Conservation (phyloP, 1,140 invertebrate genomes). For the Heterodera carotae region DNA sequence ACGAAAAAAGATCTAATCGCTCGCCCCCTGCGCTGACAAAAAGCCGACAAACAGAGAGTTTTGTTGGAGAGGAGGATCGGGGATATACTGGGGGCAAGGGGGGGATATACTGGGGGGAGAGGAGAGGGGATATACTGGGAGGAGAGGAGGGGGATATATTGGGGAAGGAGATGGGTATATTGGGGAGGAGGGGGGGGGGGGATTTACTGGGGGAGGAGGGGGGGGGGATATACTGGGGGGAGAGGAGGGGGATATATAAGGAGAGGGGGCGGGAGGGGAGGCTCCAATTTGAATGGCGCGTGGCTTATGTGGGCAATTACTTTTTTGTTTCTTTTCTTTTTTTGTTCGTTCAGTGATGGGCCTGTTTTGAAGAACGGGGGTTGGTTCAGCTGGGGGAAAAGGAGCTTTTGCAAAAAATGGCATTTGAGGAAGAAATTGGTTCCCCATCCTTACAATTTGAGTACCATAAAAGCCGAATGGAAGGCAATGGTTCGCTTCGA, state of each 20-base stretch:
- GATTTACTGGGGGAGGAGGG: no score
- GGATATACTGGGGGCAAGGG: no score
- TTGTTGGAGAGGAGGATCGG: no score
- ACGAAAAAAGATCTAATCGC: constrained; percentile 1
- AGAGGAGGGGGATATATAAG: no score
- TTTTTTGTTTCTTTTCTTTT: background rate
- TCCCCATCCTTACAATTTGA: background rate
- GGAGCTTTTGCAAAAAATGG: background rate
- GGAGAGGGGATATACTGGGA: no score
- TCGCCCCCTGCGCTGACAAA: background rate
- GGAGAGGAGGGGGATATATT: no score
- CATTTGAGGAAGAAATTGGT: background rate
- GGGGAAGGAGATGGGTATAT: no score
- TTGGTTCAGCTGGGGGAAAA: no score
- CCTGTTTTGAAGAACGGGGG: background rate
- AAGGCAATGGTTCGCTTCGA: background rate
- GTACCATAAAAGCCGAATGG: background rate
- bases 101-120: no score
- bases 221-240: no score
- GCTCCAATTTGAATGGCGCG: background rate
- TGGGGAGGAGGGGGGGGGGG: no score
- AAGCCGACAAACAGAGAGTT: constrained; percentile 2
- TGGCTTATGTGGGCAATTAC: background rate
- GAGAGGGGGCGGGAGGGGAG: no score
- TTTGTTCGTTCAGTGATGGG: background rate